Evolutionary conservation across 2,797 vertebrate species (phyloP), one percentile per base, ranked within the genome.

Genomic region (Ctenopoma multispine): DNA sequence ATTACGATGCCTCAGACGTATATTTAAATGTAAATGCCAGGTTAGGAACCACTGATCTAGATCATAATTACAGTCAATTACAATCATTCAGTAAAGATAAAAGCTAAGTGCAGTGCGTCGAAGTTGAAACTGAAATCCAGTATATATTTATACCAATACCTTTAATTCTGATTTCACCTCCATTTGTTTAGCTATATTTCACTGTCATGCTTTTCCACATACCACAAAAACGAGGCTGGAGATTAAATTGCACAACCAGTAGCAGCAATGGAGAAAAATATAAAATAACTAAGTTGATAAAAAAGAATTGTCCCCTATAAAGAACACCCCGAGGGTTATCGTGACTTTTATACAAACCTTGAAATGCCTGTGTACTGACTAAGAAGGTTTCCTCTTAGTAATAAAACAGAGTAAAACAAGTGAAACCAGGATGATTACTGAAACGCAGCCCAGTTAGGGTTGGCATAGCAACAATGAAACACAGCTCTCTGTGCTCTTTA

Each of bases 391-490:
- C 54, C n/a, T 70, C 15, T 56, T 24, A 18, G 36, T 64, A 67
- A 69, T 69, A 34, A 77, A 68, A 66, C 9, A 3, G 34, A 61
- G 55, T 59, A 40, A 75, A 81, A 72, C 62, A 77, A 58, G 44
- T 4, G 7, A 40, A 77, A 68, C 59, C 51, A 50, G 31, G 67
- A 21, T 51, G 14, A 56, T 70, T 53, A 60, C 38, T 31, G 24
- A 68, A 56, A n/a, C 17, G 77, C 40, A 63, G n/a, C 41, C 18
- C 54, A 54, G 70, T 31, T 57, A 55, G 21, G 24, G 69, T 84
- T 77, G 73, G 63, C 82, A 60, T 69, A 43, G 64, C 64, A 81
- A 77, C 73, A 73, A 49, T n/a, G 1, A 55, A 60, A 56, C 58
- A 20, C 18, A 17, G 56, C 55, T 65, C 20, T 57, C 40, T 21